phyloP scores from a whole-genome alignment of 23 tunicate genomes.

The Diplosoma virens region DNA sequence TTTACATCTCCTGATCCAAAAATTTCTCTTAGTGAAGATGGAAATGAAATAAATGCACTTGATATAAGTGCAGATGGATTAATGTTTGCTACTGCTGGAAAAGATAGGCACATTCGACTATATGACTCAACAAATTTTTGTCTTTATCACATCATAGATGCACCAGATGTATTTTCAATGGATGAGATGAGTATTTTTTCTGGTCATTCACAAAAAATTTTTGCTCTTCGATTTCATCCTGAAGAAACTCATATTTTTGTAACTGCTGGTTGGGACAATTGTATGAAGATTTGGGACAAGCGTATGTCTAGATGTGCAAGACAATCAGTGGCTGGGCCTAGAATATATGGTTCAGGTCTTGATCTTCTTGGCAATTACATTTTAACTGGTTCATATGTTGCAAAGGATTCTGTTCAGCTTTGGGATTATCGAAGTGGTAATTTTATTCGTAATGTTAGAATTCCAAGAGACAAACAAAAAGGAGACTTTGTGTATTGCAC shows the following conservation, averaged over 20 bases:
- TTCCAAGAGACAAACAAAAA: slow-evolving; percentile 45
- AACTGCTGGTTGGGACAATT: slow-evolving; percentile 91
- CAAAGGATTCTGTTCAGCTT: slow-evolving; percentile 64
- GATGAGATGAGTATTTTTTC: slow-evolving; percentile 47
- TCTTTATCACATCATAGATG: slow-evolving; percentile 31
- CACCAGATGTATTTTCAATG: slow-evolving; percentile 58
- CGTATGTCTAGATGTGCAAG: slow-evolving; percentile 63
- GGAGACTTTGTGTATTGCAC: slow-evolving; percentile 84
- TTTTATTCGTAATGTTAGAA: slow-evolving; percentile 31
- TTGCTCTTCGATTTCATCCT: slow-evolving; percentile 79
- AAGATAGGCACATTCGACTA: slow-evolving; percentile 61
- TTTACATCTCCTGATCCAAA: slow-evolving; percentile 1
- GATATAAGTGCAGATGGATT: slow-evolving; percentile 56
- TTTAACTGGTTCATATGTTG: slow-evolving; percentile 76
- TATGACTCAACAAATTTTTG: slow-evolving; percentile 52
- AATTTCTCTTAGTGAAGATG: slow-evolving; percentile 31
- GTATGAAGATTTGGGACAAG: slow-evolving; percentile 87
- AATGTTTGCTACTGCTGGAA: slow-evolving; percentile 78
- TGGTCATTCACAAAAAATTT: slow-evolving; percentile 76
- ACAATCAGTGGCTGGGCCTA: slow-evolving; percentile 66
- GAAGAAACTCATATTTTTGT: slow-evolving; percentile 60
- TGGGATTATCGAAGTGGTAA: slow-evolving; percentile 69
- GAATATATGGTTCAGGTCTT: slow-evolving; percentile 65
- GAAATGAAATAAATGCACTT: slow-evolving; percentile 69
- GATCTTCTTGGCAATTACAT: slow-evolving; percentile 48